A percentile compares a stretch with the other conserved stretches of the same genome.
Conservation (phyloP, 2,113 vertebrate species). For the Engystomops pustulosus region DNA sequence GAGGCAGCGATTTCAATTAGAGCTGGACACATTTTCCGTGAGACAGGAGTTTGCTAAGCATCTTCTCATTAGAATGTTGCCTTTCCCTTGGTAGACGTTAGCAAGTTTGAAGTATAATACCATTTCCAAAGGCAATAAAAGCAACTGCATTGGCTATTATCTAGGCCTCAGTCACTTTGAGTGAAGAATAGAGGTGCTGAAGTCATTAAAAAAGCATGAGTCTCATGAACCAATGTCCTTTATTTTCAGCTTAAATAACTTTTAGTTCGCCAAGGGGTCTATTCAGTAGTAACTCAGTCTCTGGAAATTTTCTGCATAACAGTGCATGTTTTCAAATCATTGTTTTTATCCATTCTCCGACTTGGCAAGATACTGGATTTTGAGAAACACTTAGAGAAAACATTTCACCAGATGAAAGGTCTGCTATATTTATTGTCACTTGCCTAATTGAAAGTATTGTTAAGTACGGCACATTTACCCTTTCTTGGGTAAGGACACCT, state of each 20-base stretch:
- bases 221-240: conserved; percentile 50
- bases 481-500: not conserved
- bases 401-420: conserved; percentile 23
- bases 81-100: conserved; percentile 46
- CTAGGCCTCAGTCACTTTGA: conserved; percentile 55
- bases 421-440: conserved; percentile 14
- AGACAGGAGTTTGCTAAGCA: conserved; percentile 15
- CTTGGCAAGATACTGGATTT: conserved; percentile 23
- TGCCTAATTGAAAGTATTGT: conserved; percentile 14
- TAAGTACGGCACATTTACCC: not conserved
- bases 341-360: conserved; percentile 24
- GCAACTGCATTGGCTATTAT: conserved; percentile 53
- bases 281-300: conserved; percentile 34
- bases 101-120: conserved; percentile 46
- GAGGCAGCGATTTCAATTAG: conserved; percentile 30
- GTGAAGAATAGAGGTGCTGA: conserved; percentile 55
- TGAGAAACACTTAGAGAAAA: not conserved
- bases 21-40: conserved; percentile 30
- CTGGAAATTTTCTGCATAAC: conserved; percentile 42
- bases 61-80: conserved; percentile 49
- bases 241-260: conserved; percentile 59
- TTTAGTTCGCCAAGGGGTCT: conserved; percentile 55
- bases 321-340: conserved; percentile 43
- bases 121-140: conserved; percentile 45
- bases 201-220: conserved; percentile 62